Conservation (phyloP, 2,797 vertebrate species). For the Meda fulgida region DNA sequence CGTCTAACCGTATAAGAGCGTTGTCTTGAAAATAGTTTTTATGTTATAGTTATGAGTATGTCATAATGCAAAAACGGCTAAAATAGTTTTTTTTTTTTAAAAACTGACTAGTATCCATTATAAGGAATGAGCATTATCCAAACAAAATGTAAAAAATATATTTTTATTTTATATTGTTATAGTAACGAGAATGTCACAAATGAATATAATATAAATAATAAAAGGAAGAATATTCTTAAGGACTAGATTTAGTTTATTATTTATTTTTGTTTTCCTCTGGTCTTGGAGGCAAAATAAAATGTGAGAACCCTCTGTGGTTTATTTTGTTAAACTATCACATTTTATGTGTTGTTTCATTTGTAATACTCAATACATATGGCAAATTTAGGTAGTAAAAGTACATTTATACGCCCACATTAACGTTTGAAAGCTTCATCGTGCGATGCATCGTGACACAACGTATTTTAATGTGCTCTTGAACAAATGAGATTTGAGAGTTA, state of each 20-base stretch:
- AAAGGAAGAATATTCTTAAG: background rate
- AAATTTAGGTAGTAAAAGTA: background rate
- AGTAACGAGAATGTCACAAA: background rate
- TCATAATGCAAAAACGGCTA: background rate
- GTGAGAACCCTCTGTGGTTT: background rate
- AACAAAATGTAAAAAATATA: background rate
- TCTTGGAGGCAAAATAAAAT: background rate
- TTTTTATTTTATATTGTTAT: no score
- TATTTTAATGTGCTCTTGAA: background rate
- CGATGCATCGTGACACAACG: background rate
- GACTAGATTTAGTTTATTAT: background rate
- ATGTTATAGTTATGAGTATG: background rate
- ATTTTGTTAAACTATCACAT: background rate
- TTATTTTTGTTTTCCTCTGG: background rate
- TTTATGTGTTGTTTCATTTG: background rate
- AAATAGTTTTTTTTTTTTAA: no score
- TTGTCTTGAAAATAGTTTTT: no score
- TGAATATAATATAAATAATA: no score
- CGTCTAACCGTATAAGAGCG: no score
- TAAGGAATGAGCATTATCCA: background rate
- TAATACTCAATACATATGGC: no score
- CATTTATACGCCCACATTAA: background rate
- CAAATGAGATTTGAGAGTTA: constrained; percentile 3
- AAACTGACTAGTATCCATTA: no score
- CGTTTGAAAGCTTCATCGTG: no score